These are phyloP conservation scores for Gallinago stenura DNA, from an alignment of 2,797 vertebrate species.

Conservation along the genomic window DNA sequence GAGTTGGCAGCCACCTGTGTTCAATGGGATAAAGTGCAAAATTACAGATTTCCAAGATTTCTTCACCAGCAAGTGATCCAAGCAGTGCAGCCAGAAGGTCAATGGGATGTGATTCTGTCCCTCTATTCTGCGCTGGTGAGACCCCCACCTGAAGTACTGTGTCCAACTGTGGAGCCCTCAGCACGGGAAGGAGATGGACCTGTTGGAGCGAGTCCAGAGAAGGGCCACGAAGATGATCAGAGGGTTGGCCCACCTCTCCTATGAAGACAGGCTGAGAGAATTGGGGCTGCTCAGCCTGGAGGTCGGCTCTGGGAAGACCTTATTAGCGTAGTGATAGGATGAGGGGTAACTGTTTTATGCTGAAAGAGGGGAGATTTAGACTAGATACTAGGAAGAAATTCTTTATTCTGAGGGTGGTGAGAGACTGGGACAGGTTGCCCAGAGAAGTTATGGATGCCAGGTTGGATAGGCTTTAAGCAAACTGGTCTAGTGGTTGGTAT, in stretches of 20 bases:
- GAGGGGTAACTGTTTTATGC: neutral
- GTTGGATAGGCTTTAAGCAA: neutral
- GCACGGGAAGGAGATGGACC: too few species aligned
- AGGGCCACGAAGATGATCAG: neutral
- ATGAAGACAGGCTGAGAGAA: too few species aligned
- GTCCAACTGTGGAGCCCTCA: too few species aligned
- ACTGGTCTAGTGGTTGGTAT: neutral
- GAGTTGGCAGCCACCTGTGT: neutral
- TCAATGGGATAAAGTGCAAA: neutral
- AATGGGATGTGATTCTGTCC: too few species aligned
- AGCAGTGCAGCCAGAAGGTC: too few species aligned
- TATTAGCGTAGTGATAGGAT: neutral
- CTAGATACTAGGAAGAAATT: too few species aligned
- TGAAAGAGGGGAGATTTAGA: neutral
- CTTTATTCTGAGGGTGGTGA: neutral
- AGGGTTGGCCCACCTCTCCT: too few species aligned
- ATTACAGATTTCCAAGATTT: neutral
- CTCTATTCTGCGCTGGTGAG: too few species aligned
- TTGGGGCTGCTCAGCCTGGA: too few species aligned
- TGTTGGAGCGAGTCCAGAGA: neutral
- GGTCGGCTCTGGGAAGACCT: too few species aligned
- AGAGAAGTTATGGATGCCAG: neutral
- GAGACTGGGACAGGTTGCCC: neutral
- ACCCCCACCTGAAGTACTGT: too few species aligned
- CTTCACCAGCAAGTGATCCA: too few species aligned